A percentile compares a stretch with the other conserved stretches of the same genome.
These are phyloP conservation scores for Gandaritis pyraliata DNA, from an alignment of 2,888 invertebrate species.

Conservation along the genomic window DNA sequence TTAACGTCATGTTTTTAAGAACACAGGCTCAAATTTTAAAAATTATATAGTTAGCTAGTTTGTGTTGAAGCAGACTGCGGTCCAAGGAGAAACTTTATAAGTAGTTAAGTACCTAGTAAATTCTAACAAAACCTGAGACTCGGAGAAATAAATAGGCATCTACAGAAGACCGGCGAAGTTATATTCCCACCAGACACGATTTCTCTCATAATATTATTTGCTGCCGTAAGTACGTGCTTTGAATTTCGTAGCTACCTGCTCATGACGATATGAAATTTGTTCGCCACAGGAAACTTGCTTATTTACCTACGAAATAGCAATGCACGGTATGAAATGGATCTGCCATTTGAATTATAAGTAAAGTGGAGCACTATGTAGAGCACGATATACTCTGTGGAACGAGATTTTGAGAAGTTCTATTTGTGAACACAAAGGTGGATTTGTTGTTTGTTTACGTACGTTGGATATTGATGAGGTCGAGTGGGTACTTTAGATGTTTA, in stretches of 20 bases:
- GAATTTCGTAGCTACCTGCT: constrained; percentile 67
- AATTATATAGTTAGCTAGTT: too few relatives aligned
- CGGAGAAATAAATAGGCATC: constrained; percentile 38
- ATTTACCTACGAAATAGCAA: constrained; percentile 65
- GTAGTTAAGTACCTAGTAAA: constrained; percentile 30
- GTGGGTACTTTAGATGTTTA: too few relatives aligned
- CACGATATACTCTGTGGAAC: not conserved
- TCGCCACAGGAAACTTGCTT: constrained; percentile 64
- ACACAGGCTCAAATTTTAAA: too few relatives aligned
- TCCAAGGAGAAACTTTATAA: constrained; percentile 32
- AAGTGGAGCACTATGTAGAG: constrained; percentile 7
- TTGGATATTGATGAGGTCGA: too few relatives aligned
- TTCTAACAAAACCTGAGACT: constrained; percentile 29
- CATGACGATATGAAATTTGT: constrained; percentile 69
- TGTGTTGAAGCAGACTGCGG: not conserved
- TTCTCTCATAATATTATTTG: constrained; percentile 76
- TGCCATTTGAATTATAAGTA: constrained; percentile 41
- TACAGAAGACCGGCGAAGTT: constrained; percentile 55
- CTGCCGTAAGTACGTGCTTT: constrained; percentile 65
- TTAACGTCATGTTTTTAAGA: too few relatives aligned
- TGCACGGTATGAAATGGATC: constrained; percentile 55
- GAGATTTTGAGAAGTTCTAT: too few relatives aligned
- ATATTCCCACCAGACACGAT: constrained; percentile 67
- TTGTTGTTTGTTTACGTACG: too few relatives aligned
- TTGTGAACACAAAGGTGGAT: too few relatives aligned